Percentiles rank a stretch among this genome's conserved stretches.
phyloP scores from a whole-genome alignment of 1,140 invertebrate genomes.

The Armadillidium nasatum region DNA sequence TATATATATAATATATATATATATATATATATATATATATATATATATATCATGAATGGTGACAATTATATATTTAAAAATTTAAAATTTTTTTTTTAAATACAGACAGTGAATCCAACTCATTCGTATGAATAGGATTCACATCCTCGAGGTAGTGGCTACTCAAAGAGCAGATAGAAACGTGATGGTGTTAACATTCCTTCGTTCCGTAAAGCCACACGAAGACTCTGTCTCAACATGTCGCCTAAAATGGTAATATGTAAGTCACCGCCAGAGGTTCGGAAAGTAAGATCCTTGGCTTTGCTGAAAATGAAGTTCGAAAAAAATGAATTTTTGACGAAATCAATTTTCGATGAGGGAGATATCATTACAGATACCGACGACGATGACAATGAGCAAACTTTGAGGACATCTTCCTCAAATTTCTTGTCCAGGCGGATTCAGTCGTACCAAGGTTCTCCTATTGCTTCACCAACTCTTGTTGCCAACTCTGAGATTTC shows the following conservation, averaged over 20 bases:
- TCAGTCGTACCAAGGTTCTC: not conserved
- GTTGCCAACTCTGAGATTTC: no score
- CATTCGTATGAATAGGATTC: slow-evolving; percentile 53
- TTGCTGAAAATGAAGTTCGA: not conserved
- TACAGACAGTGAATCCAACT: slow-evolving; percentile 19
- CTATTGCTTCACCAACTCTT: no score
- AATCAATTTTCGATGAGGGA: slow-evolving; percentile 50
- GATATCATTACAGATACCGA: not conserved
- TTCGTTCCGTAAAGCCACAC: not conserved
- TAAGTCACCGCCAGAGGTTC: not conserved
- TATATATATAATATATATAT: no score
- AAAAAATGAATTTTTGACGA: slow-evolving; percentile 55
- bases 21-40: no score
- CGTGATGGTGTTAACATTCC: slow-evolving; percentile 34
- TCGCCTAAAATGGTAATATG: not conserved
- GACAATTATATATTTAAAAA: not conserved
- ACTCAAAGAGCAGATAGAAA: slow-evolving; percentile 49
- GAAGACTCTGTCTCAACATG: not conserved
- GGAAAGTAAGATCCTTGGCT: not conserved
- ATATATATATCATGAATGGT: no score
- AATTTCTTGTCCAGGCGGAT: not conserved
- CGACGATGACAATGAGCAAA: not conserved
- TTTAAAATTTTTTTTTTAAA: not conserved
- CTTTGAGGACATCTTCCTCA: not conserved
- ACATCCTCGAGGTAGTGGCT: slow-evolving; percentile 60